These are phyloP conservation scores for Loxodonta africana DNA, from an alignment of 2,113 vertebrate species.

Conservation along the genomic window DNA sequence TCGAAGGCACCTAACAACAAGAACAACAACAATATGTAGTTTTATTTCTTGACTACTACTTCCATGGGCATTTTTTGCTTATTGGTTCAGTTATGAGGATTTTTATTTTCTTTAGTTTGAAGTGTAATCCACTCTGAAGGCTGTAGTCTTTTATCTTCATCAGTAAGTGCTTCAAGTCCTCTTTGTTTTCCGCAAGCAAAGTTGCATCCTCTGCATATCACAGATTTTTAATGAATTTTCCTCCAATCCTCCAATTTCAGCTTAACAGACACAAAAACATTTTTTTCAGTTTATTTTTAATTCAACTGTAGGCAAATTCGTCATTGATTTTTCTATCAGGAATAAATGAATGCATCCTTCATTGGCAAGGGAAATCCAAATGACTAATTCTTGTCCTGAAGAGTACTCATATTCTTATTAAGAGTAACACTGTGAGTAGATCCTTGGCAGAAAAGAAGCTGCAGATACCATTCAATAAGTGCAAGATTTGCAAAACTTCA, in stretches of 20 bases:
- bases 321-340: neutral
- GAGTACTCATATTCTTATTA: neutral
- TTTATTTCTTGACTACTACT: too few species aligned
- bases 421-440: neutral
- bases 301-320: neutral
- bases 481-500: slow-evolving; percentile 44
- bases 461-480: slow-evolving; percentile 48
- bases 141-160: too few species aligned
- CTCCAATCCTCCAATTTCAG: neutral
- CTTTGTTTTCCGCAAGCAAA: too few species aligned
- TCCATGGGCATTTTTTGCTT: too few species aligned
- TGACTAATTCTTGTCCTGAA: neutral
- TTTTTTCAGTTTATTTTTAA: slow-evolving; percentile 13
- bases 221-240: too few species aligned
- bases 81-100: too few species aligned
- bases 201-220: too few species aligned
- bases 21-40: too few species aligned
- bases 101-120: too few species aligned
- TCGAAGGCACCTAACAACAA: too few species aligned
- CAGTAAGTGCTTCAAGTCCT: too few species aligned
- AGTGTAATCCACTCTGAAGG: too few species aligned
- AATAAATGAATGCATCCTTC: neutral
- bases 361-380: neutral
- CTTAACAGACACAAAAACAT: neutral
- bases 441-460: slow-evolving; percentile 61